Base-by-base conservation (phyloP, 2,113 vertebrate genomes). In the Chaetura pelagica region DNA sequence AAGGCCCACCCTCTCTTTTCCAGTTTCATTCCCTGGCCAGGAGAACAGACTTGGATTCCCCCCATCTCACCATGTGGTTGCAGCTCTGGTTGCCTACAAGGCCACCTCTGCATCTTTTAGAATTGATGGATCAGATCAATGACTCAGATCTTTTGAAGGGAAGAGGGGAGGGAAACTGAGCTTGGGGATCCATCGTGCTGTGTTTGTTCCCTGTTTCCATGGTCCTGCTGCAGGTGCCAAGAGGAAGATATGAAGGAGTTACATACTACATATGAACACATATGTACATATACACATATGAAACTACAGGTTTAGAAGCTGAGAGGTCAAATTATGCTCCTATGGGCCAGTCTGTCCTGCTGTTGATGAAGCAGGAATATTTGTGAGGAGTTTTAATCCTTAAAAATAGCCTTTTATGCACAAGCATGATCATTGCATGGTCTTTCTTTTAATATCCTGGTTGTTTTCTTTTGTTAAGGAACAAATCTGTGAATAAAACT, bases 401-500 rank as follows among this genome's bases (percentile, higher is more conserved):
- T 44, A 52, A 76, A 83, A 80, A 23, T 30, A 51, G 24, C 32
- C 42, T 82, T 82, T 67, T 67, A 76, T 63, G 61, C 62, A 57
- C 17, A 44, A 58, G 35, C 9, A 8, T 48, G 63, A 7, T 20
- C 35, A 22, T 14, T 69, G 35, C 6, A 5, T 71, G 32, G 4
- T 66, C 27, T 42, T 61, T 69, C 40, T 87, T 87, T 72, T 87
- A 79, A 76, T 51, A 42, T 68, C 40, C 11, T 72, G 12, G 26
- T 24, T 75, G 29, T 2, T 91, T 94, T 87, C n/a, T 57, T 94
- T 87, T 67, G 23, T 85, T 64, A 82, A 98, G 98, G 98, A 97
- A 93, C 92, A 98, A 94, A 87, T 93, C 96, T 94, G 92, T 97
- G 93, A 98, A 98, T 85, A 97, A 96, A 96, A 97, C 97, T 81